Conservation (phyloP, 2,113 vertebrate genomes). For the Crotalus tigris region DNA sequence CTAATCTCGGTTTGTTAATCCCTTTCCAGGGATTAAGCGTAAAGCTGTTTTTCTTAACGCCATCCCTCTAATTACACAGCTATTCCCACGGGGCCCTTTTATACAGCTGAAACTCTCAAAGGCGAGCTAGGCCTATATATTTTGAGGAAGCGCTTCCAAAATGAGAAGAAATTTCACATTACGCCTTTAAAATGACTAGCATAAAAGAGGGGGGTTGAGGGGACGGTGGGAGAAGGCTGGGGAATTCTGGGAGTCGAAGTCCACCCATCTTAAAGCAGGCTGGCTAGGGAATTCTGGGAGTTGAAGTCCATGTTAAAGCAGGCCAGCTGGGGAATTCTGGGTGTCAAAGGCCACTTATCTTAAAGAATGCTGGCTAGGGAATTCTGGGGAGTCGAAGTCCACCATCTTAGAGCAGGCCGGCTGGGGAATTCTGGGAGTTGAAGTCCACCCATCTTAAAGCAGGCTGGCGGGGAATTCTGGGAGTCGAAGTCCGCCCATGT, state of each 20-base stretch:
- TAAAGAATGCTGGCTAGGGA: neutral
- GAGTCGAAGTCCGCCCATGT: neutral
- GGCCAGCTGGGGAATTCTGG: too few species aligned
- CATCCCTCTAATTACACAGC: neutral
- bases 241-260: neutral
- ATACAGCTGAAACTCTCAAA: neutral
- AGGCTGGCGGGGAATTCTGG: neutral
- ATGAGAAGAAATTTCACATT: neutral
- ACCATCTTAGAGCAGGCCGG: too few species aligned
- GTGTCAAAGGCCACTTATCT: too few species aligned
- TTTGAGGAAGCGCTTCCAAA: neutral
- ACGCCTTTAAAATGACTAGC: neutral
- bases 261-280: too few species aligned
- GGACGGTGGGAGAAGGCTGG: neutral
- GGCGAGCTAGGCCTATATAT: neutral
- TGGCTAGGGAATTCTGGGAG: neutral
- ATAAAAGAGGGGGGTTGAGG: neutral
- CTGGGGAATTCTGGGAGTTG: neutral
- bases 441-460: neutral
- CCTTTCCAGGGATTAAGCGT: conserved; percentile 1
- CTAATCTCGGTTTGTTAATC: neutral
- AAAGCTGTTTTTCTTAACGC: neutral
- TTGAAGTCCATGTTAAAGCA: too few species aligned
- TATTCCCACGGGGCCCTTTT: neutral
- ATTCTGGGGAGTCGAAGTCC: neutral